Percentiles rank a stretch among this genome's conserved stretches.
Evolutionary conservation across 2,113 vertebrate genomes (phyloP).

Genomic region (Ibidorhyncha struthersii): DNA sequence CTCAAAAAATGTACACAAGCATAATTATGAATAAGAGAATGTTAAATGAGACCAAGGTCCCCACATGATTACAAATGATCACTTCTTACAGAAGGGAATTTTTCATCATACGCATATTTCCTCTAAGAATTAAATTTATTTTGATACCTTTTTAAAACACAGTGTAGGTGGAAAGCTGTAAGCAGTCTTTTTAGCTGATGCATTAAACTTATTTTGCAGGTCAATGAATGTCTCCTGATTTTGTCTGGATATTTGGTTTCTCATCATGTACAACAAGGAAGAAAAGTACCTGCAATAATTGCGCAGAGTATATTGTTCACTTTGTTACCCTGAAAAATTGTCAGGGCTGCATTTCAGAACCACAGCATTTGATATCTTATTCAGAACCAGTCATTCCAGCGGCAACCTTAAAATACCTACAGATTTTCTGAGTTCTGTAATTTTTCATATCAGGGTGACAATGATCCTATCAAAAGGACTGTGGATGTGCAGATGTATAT

Average conservation of each 20-base stretch:
- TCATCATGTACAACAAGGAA: background rate
- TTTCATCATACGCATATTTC: background rate
- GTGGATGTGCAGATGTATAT: background rate
- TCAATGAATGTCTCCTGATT: background rate
- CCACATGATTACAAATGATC: background rate
- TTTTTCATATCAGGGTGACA: background rate
- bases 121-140: background rate
- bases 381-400: background rate
- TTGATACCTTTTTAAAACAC: background rate
- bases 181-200: background rate
- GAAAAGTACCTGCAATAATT: conserved; percentile 16
- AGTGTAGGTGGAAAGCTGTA: background rate
- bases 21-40: background rate
- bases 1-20: background rate
- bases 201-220: background rate
- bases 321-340: background rate
- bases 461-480: background rate
- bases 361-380: background rate
- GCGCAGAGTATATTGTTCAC: background rate
- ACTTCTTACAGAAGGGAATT: background rate
- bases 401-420: background rate
- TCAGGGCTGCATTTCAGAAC: conserved; percentile 32
- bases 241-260: background rate
- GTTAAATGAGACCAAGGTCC: background rate
- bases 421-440: background rate